Evolutionary conservation across 1,140 invertebrate genomes (phyloP), one percentile per base, ranked within the genome.

Genomic region (Vanessa tameamea): DNA sequence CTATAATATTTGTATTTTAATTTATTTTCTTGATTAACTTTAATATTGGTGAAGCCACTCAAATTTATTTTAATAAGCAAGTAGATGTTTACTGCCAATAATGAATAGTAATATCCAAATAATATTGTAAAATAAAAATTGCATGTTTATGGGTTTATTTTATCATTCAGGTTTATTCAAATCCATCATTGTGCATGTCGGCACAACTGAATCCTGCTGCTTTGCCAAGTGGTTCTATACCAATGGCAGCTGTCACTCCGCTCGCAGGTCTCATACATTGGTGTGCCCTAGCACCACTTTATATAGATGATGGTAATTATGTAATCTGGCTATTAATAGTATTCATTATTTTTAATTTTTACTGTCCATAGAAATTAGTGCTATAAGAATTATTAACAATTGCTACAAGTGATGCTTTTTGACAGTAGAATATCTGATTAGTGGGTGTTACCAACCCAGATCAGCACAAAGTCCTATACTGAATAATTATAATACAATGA

Each of bases 211-310:
- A 95, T 68, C 95, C 95, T 77, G 93, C 95, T 16, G 94, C 95
- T 7, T 83, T 97, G 37, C 96, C 96, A 0, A 94, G 93, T 51
- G 96, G 96, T 16, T 95, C 96, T 5, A 97, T 97, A 72, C 95
- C 96, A 0, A 97, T 97, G 96, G 95, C 96, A 15, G 95, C 96
- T 2, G 95, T 96, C 2, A 96, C 96, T n/a, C 96, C 97, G 0
- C 94, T 97, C 57, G 95, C 96, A 15, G 97, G 96, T 1, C 92
- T 97, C 5, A 94, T 97, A 68, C 94, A 94, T 57, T 96, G 96
- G 95, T 95, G 95, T 85, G 93, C 95, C 7, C 85, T 96, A 64
- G 94, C 95, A 14, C 95, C 96, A 1, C 80, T 96, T 6, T 93
- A 93, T 83, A 80, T 89, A 72, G 82, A 91, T 47, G 88, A 90